phyloP scores from a whole-genome alignment of 1,140 invertebrate species.

The Cotesia chilonis region DNA sequence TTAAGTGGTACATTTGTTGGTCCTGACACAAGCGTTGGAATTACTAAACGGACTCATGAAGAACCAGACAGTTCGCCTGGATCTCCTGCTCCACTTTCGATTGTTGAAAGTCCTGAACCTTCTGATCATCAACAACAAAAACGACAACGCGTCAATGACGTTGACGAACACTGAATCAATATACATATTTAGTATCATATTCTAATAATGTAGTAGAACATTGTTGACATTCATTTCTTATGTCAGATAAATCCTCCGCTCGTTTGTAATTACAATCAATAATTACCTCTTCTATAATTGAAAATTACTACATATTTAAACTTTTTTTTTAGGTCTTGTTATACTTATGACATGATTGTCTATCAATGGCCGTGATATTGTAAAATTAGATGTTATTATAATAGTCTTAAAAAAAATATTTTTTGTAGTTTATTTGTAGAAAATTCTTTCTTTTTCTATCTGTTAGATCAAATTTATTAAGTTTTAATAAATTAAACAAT shows the following conservation, averaged over 20 bases:
- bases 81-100: constrained; percentile 61
- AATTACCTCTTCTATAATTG: constrained; percentile 18
- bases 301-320: constrained; percentile 14
- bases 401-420: constrained; percentile 24
- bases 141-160: constrained; percentile 61
- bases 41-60: constrained; percentile 57
- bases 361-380: constrained; percentile 35
- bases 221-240: constrained; percentile 55
- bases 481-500: constrained; percentile 8
- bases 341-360: constrained; percentile 22
- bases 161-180: constrained; percentile 61
- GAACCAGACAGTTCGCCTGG: constrained; percentile 63
- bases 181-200: constrained; percentile 39
- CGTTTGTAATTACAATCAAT: constrained; percentile 11
- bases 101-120: constrained; percentile 63
- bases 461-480: constrained; percentile 19
- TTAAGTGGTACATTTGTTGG: constrained; percentile 61
- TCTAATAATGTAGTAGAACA: constrained; percentile 62
- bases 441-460: background rate
- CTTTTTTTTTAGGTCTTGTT: constrained; percentile 25
- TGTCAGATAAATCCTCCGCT: constrained; percentile 42
- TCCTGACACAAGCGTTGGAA: constrained; percentile 59
- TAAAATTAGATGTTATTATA: constrained; percentile 31
- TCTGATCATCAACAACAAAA: constrained; percentile 59
- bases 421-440: constrained; percentile 17